Evolutionary conservation across 2,113 vertebrate genomes (phyloP), one percentile per base, ranked within the genome.

Genomic region (Collichthys lucidus): DNA sequence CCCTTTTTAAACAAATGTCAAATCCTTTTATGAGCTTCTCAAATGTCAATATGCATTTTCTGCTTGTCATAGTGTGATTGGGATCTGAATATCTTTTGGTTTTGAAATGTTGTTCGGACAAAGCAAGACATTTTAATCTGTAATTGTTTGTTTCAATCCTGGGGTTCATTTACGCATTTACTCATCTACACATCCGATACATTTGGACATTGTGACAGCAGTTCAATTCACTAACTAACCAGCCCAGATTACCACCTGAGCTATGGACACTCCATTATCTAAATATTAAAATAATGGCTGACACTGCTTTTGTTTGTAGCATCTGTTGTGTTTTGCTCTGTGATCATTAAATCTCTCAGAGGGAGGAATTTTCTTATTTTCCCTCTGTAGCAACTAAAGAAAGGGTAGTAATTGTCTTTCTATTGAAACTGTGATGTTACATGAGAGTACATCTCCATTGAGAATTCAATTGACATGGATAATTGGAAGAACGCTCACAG

Each of bases 401-500:
- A 35, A 26, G 1, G 15, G 10, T 42, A 49, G 19, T 47, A 52
- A 70, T 60, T 68, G 42, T 67, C 55, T 73, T 53, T 46, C 31
- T 75, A 0, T 31, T 65, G 44, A 42, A n/a, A 65, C 50, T 55
- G 50, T 65, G n/a, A 40, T 60, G 24, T 68, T 53, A 53, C 64
- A 64, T 47, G 24, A 52, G 42, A 47, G 24, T 44, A 59, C 31
- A 65, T 52, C 20, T 74, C 62, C 19, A 82, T 15, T 31, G 74
- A 74, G 17, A 68, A 74, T 74, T n/a, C 29, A 74, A 64, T 63
- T 57, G 56, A 44, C 14, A 46, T 24, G 22, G 49, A 74, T 59
- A 69, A 77, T 68, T 77, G 19, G 29, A 16, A 40, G 42, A 84
- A 71, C 44, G 35, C 46, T 65, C 20, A n/a, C 50, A 72, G 17